These are phyloP conservation scores for Oikopleura albicans DNA, from an alignment of 23 tunicate species.

Conservation along the genomic window DNA sequence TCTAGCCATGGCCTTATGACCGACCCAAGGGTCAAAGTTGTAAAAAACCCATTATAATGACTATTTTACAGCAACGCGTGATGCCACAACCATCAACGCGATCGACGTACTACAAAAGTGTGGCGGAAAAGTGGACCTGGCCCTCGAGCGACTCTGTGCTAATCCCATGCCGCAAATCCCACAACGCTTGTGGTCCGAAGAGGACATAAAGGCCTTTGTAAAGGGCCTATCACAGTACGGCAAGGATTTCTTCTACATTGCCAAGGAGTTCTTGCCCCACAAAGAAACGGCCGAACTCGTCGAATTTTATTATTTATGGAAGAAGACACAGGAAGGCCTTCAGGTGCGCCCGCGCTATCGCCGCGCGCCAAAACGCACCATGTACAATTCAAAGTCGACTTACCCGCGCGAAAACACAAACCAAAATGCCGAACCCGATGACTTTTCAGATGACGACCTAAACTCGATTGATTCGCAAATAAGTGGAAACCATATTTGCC, in stretches of 20 bases:
- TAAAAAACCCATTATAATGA: too few relatives aligned
- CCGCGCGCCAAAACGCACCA: neutral
- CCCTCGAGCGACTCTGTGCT: neutral
- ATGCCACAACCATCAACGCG: constrained; percentile 11
- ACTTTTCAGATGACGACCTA: neutral
- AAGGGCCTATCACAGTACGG: constrained; percentile 60
- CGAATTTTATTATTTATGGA: constrained; percentile 83
- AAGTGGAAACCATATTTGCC: constrained; percentile 18
- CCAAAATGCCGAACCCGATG: neutral
- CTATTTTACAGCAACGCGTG: neutral
- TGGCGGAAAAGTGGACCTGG: constrained; percentile 2
- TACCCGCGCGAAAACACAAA: neutral
- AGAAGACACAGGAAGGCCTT: constrained; percentile 59
- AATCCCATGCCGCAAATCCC: constrained; percentile 11
- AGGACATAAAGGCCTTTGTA: constrained; percentile 22
- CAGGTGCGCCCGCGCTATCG: constrained; percentile 24
- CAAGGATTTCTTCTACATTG: constrained; percentile 57
- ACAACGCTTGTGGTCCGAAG: constrained; percentile 12
- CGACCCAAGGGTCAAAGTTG: too few relatives aligned
- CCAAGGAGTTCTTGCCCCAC: constrained; percentile 45
- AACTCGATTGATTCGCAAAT: constrained; percentile 15
- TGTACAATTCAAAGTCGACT: neutral
- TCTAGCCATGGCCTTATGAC: too few relatives aligned
- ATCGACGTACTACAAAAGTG: constrained; percentile 9
- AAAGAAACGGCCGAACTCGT: constrained; percentile 49